Evolutionary conservation across 1,140 invertebrate genomes (phyloP).

Genomic region (Delia radicum): DNA sequence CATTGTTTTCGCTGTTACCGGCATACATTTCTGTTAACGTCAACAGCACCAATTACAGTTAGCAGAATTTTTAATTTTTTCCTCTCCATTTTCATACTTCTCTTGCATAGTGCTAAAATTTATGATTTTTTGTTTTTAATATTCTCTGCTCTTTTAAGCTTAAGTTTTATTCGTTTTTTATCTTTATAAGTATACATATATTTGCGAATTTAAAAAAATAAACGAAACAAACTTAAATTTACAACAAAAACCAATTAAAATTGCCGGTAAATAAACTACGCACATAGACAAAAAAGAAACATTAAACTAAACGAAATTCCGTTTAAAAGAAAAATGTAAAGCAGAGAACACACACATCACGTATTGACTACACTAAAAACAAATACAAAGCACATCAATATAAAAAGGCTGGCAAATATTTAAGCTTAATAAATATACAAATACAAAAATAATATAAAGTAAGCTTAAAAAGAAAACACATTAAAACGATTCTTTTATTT

Average conservation of each 20-base stretch:
- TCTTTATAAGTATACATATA: not conserved
- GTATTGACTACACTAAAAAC: not conserved
- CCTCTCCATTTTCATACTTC: too few relatives aligned
- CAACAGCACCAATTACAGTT: too few relatives aligned
- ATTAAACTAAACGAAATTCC: not conserved
- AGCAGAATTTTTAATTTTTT: too few relatives aligned
- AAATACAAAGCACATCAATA: not conserved
- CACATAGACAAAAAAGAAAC: not conserved
- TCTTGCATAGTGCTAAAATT: too few relatives aligned
- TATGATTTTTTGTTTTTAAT: too few relatives aligned
- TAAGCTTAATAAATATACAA: not conserved
- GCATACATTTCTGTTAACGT: too few relatives aligned
- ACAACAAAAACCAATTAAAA: not conserved
- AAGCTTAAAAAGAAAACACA: not conserved
- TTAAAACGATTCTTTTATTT: not conserved
- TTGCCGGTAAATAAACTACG: not conserved
- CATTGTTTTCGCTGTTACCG: too few relatives aligned
- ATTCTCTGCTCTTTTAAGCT: too few relatives aligned
- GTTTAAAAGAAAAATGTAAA: not conserved
- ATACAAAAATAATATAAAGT: not conserved
- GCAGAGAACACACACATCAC: not conserved
- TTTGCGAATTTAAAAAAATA: not conserved
- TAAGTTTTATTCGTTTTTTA: too few relatives aligned
- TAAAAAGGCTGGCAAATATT: slow-evolving; percentile 1
- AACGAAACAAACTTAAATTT: not conserved